Percentiles rank a stretch among this genome's conserved stretches.
These are phyloP conservation scores for Manis javanica DNA, from an alignment of 2,797 vertebrate species.

Conservation along the genomic window DNA sequence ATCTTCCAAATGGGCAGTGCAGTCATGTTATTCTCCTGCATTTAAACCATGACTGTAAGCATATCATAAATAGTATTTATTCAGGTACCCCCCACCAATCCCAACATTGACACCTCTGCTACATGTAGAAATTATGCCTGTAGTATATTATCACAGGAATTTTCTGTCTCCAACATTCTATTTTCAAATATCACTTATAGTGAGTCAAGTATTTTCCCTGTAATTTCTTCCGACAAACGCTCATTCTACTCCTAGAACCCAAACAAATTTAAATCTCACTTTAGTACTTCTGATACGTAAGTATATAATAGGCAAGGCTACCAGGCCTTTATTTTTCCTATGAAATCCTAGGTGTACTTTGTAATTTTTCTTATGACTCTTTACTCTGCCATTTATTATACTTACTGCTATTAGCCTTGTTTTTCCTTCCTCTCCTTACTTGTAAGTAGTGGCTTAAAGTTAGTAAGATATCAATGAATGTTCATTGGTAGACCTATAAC, in stretches of 20 bases:
- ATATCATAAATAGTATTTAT: too few species aligned
- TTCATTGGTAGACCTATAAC: background rate
- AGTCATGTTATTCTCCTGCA: background rate
- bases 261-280: background rate
- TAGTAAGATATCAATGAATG: background rate
- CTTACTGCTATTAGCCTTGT: background rate
- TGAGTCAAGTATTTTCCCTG: background rate
- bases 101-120: background rate
- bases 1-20: background rate
- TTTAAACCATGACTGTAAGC: background rate
- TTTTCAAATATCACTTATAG: conserved; percentile 12
- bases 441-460: background rate
- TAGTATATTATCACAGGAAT: background rate
- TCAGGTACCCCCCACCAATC: background rate
- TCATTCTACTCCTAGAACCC: background rate
- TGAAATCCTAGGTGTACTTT: background rate
- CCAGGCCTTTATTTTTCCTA: background rate
- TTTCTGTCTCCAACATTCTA: background rate
- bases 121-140: background rate
- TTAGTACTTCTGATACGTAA: background rate
- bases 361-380: background rate
- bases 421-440: background rate
- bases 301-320: background rate
- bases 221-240: background rate
- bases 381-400: background rate